These are phyloP conservation scores for Nomada fucata DNA, from an alignment of 2,888 invertebrate species.

Conservation along the genomic window DNA sequence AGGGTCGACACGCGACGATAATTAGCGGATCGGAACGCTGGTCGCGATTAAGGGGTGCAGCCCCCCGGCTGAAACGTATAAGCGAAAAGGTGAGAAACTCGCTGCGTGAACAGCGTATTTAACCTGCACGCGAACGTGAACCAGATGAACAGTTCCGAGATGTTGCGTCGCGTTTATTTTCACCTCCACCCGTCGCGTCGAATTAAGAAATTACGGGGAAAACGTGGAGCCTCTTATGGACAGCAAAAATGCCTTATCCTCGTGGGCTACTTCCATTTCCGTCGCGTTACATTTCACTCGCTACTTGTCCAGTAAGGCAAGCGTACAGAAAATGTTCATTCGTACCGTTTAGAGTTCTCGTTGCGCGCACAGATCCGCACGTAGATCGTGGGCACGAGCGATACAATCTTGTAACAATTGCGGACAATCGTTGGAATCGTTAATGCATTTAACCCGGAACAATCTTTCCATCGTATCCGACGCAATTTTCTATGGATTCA, in stretches of 20 bases:
- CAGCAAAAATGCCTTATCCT: not conserved
- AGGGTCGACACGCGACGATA: conserved; percentile 63
- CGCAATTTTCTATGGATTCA: too few relatives aligned
- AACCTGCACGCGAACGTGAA: not conserved
- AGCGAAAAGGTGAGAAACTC: conserved; percentile 25
- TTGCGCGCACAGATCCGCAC: too few relatives aligned
- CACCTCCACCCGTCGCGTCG: not conserved
- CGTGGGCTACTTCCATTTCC: not conserved
- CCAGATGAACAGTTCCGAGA: not conserved
- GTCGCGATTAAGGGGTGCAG: conserved; percentile 15
- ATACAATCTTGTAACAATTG: too few relatives aligned
- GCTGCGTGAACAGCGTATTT: not conserved
- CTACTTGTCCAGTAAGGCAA: too few relatives aligned
- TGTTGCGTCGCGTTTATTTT: not conserved
- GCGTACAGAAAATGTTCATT: too few relatives aligned
- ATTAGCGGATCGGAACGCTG: conserved; percentile 34
- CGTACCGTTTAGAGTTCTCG: too few relatives aligned
- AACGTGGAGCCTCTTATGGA: conserved; percentile 5
- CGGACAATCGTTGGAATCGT: too few relatives aligned
- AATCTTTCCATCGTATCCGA: too few relatives aligned
- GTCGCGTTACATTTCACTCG: not conserved
- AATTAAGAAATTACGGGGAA: conserved; percentile 6
- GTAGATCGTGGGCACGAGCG: too few relatives aligned
- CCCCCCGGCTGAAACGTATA: conserved; percentile 1
- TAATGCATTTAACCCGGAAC: too few relatives aligned